Evolutionary conservation across 2,888 invertebrate genomes (phyloP), one percentile per base, ranked within the genome.

Genomic region (Xanthia togata): DNA sequence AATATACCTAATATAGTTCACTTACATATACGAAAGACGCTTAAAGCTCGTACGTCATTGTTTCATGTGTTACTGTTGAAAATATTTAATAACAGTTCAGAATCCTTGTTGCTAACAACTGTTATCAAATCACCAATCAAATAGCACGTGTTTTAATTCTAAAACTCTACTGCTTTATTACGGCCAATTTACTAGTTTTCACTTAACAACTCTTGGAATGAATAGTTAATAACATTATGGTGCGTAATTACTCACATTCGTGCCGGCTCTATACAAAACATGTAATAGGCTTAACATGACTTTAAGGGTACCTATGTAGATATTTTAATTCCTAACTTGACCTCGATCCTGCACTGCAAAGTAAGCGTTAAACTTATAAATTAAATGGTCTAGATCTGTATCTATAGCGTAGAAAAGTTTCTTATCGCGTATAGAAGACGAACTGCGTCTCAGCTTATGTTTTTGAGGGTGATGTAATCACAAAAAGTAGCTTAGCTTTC

Each of bases 141-240:
- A 74, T 64, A 70, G 74, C 77, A 87, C 76, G 70, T 82, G 82
- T 87, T 89, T 88, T 85, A 82, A 85, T 87, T 81, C 74, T 82
- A 81, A 83, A 85, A 82, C 78, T 87, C n/a, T 79, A 73, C 82
- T 81, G 78, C 78, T 83, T 86, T 87, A 90, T 88, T 88, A 89
- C 73, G 76, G 75, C 65, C 87, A 89, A 89, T 90, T 91, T 89
- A 87, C 80, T 88, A 86, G 80, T 88, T 91, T 87, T 86, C 86
- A 88, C 82, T 86, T 90, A 89, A 90, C 85, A 89, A 91, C 87
- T 87, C 78, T 44, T 38, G 68, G 78, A 85, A 89, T 88, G 85
- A 89, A 89, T 89, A 88, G 82, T 89, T 88, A 85, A 91, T 86
- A 86, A 83, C 82, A 74, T 87, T 79, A 82, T 78, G 83, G 81